Evolutionary conservation across 2,888 invertebrate species (phyloP).

Genomic region (Yponomeuta malinellus): DNA sequence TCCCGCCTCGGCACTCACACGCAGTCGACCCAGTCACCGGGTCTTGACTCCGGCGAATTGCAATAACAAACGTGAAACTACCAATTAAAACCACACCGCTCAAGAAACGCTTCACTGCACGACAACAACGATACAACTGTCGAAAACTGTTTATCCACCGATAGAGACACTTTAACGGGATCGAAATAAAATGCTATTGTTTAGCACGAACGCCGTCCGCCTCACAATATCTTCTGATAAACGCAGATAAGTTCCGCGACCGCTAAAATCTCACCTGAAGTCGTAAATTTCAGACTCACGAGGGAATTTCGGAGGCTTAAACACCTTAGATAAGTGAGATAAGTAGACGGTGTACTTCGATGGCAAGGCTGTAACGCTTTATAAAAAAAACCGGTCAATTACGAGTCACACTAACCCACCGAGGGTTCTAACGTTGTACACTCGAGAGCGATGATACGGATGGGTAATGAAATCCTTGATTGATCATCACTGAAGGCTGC

Average conservation of each 20-base stretch:
- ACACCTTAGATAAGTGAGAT: conserved; percentile 72
- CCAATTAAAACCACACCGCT: conserved; percentile 5
- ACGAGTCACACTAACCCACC: neutral
- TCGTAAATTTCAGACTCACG: conserved; percentile 69
- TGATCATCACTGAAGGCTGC: no score
- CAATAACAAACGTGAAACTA: conserved; percentile 1
- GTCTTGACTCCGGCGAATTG: neutral
- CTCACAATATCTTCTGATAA: conserved; percentile 65
- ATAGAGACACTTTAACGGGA: neutral
- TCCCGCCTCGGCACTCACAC: neutral
- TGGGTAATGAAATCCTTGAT: no score
- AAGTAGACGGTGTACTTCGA: conserved; percentile 28
- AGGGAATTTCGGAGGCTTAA: conserved; percentile 71
- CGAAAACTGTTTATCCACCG: neutral
- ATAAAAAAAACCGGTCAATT: neutral
- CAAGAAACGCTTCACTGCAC: conserved; percentile 6
- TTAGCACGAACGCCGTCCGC: conserved; percentile 38
- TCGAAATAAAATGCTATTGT: neutral
- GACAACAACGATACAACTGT: neutral
- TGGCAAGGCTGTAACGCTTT: neutral
- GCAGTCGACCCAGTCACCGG: neutral
- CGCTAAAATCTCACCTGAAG: conserved; percentile 62
- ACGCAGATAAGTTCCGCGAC: conserved; percentile 55
- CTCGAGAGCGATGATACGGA: no score
- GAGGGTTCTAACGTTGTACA: no score